Base-by-base conservation (phyloP, 1,140 invertebrate genomes). In the Littorina saxatilis region DNA sequence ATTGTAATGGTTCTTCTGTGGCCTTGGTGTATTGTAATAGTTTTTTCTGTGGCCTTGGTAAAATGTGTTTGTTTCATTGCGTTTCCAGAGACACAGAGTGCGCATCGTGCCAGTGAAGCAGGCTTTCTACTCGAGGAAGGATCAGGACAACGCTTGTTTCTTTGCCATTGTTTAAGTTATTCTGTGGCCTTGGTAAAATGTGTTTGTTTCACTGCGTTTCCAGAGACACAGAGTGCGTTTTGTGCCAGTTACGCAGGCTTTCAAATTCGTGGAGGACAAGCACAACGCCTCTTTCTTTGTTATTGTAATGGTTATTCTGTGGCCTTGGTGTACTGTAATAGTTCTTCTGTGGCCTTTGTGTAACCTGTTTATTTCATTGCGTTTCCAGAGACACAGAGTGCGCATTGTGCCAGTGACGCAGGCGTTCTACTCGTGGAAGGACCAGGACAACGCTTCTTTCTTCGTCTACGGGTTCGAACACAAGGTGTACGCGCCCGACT, bases 401-500 rank as follows among this genome's bases (percentile, higher is more conserved):
- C 88, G 93, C 50, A 91, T 94, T 55, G 91, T 94, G 35, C 94
- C 94, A 7, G 91, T 94, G 29, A 92, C 92, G 1, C 89, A 92
- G 77, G 92, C 93, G 15, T 82, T 87, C 39, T 94, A 94, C 87
- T 85, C 88, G 43, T 94, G 92, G 91, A 93, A 94, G 81, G 83
- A 90, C 32, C 84, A 90, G 68, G 79, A 90, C 32, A 66, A 72
- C 39, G 90, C 91, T 1, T 86, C 89, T 20, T 94, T 93, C 86
- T 93, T 90, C 87, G 91, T 94, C 13, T 94, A 93, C 88, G 94
- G 94, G 29, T 90, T 92, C 58, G 93, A 94, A 82, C 91, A 93
- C 77, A 92, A 90, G 82, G 93, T 94, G 4, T 89, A 93, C 84
- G 91, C 93, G 9, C 93, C 93, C 13, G 92, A 94, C 83, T 94